These are phyloP conservation scores for Sycobia sp. DNA, from an alignment of 1,140 invertebrate genomes.

Conservation along the genomic window DNA sequence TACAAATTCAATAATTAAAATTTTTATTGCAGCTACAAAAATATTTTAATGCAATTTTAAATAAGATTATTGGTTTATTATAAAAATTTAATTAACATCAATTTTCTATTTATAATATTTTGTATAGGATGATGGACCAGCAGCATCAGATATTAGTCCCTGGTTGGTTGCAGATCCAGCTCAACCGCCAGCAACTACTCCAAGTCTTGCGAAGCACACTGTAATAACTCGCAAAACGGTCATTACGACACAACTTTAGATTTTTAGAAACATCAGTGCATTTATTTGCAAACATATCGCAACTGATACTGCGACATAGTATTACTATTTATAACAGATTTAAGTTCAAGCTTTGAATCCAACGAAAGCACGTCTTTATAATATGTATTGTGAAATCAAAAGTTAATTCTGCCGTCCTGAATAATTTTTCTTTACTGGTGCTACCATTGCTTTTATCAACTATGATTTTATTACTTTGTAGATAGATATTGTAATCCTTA, in stretches of 20 bases:
- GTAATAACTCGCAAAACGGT: slow-evolving; percentile 80
- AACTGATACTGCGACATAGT: slow-evolving; percentile 26
- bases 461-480: slow-evolving; percentile 25
- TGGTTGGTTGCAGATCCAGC: slow-evolving; percentile 79
- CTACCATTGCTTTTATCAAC: slow-evolving; percentile 22
- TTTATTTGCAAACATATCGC: slow-evolving; percentile 24
- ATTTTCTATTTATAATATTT: slow-evolving; percentile 12
- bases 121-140: slow-evolving; percentile 41
- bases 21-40: too few relatives aligned
- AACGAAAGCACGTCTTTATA: slow-evolving; percentile 12
- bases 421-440: slow-evolving; percentile 30
- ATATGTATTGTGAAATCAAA: not conserved
- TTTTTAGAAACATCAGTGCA: not conserved
- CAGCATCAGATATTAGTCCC: slow-evolving; percentile 70
- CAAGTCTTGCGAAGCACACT: slow-evolving; percentile 69
- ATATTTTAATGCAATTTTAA: too few relatives aligned
- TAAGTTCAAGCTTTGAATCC: slow-evolving; percentile 31
- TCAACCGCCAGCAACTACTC: slow-evolving; percentile 62
- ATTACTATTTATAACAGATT: slow-evolving; percentile 36
- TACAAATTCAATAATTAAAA: too few relatives aligned
- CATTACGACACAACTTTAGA: slow-evolving; percentile 81
- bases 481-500: slow-evolving; percentile 20
- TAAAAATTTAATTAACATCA: too few relatives aligned
- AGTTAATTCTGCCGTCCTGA: slow-evolving; percentile 11
- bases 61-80: too few relatives aligned